Conservation (phyloP, 2,888 invertebrate genomes). For the Hydrotaea diabolus region DNA sequence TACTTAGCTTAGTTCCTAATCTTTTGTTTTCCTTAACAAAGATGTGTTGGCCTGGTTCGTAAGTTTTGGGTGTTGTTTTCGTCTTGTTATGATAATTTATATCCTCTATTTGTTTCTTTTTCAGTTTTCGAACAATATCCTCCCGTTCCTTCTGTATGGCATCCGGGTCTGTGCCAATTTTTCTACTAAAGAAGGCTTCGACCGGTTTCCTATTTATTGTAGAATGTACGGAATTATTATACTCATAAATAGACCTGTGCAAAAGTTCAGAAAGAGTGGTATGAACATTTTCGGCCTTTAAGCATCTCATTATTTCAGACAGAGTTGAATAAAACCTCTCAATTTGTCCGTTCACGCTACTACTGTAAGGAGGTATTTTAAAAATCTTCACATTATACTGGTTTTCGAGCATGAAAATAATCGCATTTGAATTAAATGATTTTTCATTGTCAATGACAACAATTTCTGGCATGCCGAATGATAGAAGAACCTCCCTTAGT, state of each 20-base stretch:
- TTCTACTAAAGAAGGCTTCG: conserved; percentile 43
- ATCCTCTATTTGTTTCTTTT: conserved; percentile 38
- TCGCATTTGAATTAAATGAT: conserved; percentile 38
- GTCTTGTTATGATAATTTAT: conserved; percentile 41
- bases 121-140: conserved; percentile 26
- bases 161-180: conserved; percentile 24
- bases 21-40: conserved; percentile 44
- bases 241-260: conserved; percentile 8
- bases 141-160: conserved; percentile 11
- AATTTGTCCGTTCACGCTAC: conserved; percentile 43
- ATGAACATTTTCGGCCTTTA: conserved; percentile 4
- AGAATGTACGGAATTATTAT: conserved; percentile 32
- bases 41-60: too few relatives aligned
- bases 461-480: conserved; percentile 38
- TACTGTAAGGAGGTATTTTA: conserved; percentile 44
- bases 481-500: conserved; percentile 1
- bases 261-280: conserved; percentile 7
- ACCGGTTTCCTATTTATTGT: conserved; percentile 17
- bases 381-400: conserved; percentile 37
- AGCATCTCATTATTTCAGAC: conserved; percentile 21
- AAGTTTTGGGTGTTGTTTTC: not conserved
- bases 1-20: conserved; percentile 43
- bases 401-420: conserved; percentile 43
- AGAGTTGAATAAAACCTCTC: conserved; percentile 41
- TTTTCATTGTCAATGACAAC: conserved; percentile 57